Percentiles rank a stretch among this genome's conserved stretches.
Evolutionary conservation across 2,113 vertebrate species (phyloP).

Genomic region (Gymnogyps californianus): DNA sequence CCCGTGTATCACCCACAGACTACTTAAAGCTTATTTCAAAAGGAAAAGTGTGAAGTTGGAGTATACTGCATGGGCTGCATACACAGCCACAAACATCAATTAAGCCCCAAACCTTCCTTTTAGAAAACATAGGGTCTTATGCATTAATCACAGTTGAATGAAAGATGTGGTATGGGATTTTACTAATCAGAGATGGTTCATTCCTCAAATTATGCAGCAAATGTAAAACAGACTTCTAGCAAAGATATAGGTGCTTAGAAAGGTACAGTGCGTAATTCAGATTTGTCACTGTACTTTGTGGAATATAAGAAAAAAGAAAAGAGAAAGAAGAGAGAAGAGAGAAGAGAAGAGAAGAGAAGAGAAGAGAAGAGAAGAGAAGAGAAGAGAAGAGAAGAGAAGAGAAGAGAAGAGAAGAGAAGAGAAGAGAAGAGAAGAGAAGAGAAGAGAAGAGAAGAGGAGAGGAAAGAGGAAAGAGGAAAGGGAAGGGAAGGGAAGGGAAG

Average conservation of each 20-base stretch:
- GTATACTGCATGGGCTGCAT: background rate
- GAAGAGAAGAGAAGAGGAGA: background rate
- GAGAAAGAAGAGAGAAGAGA: too few relatives aligned
- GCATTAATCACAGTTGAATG: background rate
- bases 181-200: background rate
- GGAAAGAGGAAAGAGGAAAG: fast-evolving
- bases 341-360: background rate
- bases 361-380: background rate
- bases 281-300: background rate
- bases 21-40: background rate
- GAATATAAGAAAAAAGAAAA: background rate
- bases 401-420: background rate
- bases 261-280: background rate
- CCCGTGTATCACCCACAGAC: background rate
- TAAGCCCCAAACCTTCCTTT: background rate
- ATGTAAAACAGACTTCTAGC: background rate
- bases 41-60: background rate
- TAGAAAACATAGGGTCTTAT: background rate
- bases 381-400: too few relatives aligned
- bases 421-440: too few relatives aligned
- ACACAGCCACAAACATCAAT: background rate
- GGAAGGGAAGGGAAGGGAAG: too few relatives aligned
- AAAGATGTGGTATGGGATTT: background rate
- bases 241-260: background rate
- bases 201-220: background rate